phyloP scores from a whole-genome alignment of 2,113 vertebrate species.

The Ptychochromis oligacanthus region DNA sequence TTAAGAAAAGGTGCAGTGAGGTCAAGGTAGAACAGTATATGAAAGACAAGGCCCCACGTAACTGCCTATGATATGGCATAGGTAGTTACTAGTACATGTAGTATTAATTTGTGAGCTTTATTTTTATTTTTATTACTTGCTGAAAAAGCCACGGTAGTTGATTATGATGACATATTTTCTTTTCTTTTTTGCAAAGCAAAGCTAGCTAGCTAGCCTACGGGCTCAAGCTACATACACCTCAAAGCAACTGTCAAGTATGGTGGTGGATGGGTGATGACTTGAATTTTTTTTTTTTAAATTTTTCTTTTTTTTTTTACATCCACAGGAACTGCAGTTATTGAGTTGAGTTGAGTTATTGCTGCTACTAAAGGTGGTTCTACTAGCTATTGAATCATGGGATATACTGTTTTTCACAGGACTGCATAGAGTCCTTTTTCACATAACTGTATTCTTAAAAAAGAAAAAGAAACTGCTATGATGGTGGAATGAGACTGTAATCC shows the following conservation, averaged over 20 bases:
- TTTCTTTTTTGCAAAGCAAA: background rate
- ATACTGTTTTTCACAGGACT: background rate
- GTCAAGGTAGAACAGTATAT: too few species aligned
- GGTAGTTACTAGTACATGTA: too few species aligned
- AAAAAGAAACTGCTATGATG: background rate
- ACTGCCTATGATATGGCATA: too few species aligned
- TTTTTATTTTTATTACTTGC: background rate
- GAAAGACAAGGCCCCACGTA: too few species aligned
- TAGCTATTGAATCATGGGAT: background rate
- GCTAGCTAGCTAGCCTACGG: background rate
- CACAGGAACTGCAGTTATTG: background rate
- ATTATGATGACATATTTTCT: background rate
- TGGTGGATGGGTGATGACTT: background rate
- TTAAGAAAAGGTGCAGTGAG: too few species aligned
- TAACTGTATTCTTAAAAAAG: background rate
- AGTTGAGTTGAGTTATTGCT: too few species aligned
- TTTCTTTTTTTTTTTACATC: too few species aligned
- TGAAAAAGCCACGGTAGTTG: background rate
- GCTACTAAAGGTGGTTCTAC: background rate
- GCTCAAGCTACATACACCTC: background rate
- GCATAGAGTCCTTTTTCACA: background rate
- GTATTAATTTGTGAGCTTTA: background rate
- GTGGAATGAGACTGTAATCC: background rate
- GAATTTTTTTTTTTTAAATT: background rate
- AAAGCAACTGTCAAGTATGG: background rate